phyloP scores from a whole-genome alignment of 2,888 invertebrate species.

The Troides helena region DNA sequence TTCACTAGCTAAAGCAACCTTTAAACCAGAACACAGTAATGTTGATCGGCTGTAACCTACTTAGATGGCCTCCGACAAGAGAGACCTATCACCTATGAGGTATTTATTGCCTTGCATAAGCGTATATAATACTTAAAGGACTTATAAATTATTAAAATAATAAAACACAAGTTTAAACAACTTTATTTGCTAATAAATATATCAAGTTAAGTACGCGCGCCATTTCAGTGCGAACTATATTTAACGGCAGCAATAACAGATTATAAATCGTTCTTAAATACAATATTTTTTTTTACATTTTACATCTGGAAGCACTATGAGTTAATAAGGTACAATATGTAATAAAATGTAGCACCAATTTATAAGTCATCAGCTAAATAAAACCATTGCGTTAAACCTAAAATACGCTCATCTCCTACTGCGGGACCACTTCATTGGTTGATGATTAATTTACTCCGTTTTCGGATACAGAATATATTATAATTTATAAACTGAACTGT shows the following conservation, averaged over 20 bases:
- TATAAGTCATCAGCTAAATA: constrained; percentile 42
- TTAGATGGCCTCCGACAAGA: no score
- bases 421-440: neutral
- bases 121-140: neutral
- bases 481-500: no score
- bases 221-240: constrained; percentile 36
- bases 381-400: neutral
- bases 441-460: neutral
- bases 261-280: constrained; percentile 31
- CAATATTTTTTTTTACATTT: constrained; percentile 17
- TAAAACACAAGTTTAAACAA: constrained; percentile 46
- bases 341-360: constrained; percentile 63
- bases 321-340: constrained; percentile 41
- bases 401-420: neutral
- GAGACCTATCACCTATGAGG: neutral
- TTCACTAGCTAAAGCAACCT: no score
- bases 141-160: constrained; percentile 6
- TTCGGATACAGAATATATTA: no score
- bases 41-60: no score
- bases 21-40: no score
- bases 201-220: constrained; percentile 65
- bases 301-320: constrained; percentile 44
- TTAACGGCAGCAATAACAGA: constrained; percentile 35
- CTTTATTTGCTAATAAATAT: constrained; percentile 65
- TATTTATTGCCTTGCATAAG: neutral